Percentiles rank a stretch among this genome's conserved stretches.
Conservation (phyloP, 35 echinoderm and acorn worm species). For the Ophiothrix spiculata region DNA sequence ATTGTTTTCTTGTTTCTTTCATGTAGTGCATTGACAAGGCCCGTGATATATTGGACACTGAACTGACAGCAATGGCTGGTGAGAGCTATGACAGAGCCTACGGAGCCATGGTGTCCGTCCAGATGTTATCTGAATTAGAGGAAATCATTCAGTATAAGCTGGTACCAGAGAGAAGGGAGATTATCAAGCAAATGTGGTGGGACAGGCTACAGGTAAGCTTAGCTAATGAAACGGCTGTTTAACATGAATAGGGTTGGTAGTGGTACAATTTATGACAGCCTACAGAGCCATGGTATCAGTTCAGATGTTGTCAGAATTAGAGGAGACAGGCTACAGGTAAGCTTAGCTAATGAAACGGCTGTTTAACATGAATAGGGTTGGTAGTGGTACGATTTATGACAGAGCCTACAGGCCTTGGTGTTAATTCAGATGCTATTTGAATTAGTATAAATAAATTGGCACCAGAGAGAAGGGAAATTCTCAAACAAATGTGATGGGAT, state of each 20-base stretch:
- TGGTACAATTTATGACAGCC: too few species aligned
- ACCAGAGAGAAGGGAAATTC: constrained; percentile 83
- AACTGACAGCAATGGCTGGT: constrained; percentile 94
- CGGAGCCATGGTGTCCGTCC: constrained; percentile 94
- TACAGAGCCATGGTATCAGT: background rate
- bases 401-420: constrained; percentile 98
- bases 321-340: constrained; percentile 97
- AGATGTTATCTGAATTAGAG: constrained; percentile 98
- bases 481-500: too few species aligned
- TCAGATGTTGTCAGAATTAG: constrained; percentile 87
- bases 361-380: too few species aligned
- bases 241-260: too few species aligned
- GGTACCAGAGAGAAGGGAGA: constrained; percentile 88
- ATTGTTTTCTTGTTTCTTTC: constrained; percentile 1
- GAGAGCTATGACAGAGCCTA: constrained; percentile 99
- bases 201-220: constrained; percentile 84
- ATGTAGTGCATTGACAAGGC: constrained; percentile 97
- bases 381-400: constrained; percentile 96
- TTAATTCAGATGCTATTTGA: constrained; percentile 95
- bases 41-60: constrained; percentile 92
- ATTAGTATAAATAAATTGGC: constrained; percentile 97
- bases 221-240: background rate
- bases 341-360: too few species aligned
- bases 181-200: constrained; percentile 99
- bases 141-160: constrained; percentile 99